A percentile compares a stretch with the other conserved stretches of the same genome.
Conservation (phyloP, 2,113 vertebrate species). For the Ornithorhynchus anatinus region DNA sequence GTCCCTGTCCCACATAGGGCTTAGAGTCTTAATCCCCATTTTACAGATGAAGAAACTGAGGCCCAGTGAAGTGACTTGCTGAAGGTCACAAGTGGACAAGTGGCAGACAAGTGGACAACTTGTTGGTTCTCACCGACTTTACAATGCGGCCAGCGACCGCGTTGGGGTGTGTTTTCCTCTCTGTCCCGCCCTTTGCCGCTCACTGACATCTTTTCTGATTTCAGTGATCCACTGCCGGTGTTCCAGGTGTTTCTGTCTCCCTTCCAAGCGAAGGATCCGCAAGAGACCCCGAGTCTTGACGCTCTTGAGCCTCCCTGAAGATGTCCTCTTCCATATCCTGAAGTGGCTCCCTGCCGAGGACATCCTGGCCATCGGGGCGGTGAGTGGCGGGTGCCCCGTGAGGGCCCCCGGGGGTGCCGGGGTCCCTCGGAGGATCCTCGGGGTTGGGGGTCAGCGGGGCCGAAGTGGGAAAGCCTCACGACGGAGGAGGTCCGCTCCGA, state of each 20-base stretch:
- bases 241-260: constrained; percentile 88
- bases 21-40: too few relatives aligned
- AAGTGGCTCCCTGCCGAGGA: constrained; percentile 91
- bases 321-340: constrained; percentile 89
- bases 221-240: constrained; percentile 89
- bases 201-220: not conserved
- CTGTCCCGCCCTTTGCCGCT: not conserved
- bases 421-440: too few relatives aligned
- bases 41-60: not conserved
- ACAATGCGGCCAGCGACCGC: not conserved
- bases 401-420: too few relatives aligned
- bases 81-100: not conserved
- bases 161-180: not conserved
- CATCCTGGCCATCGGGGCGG: constrained; percentile 88
- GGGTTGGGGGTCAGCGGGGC: too few relatives aligned
- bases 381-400: constrained; percentile 74
- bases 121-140: not conserved
- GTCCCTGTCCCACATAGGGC: too few relatives aligned
- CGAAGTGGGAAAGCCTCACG: too few relatives aligned
- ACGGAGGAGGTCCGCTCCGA: too few relatives aligned
- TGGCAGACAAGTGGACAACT: not conserved
- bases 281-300: constrained; percentile 80
- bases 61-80: not conserved
- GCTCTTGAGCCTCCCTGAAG: constrained; percentile 87
- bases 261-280: constrained; percentile 80